phyloP scores from a whole-genome alignment of 1,140 invertebrate genomes.

The Stegodyphus mimosarum region DNA sequence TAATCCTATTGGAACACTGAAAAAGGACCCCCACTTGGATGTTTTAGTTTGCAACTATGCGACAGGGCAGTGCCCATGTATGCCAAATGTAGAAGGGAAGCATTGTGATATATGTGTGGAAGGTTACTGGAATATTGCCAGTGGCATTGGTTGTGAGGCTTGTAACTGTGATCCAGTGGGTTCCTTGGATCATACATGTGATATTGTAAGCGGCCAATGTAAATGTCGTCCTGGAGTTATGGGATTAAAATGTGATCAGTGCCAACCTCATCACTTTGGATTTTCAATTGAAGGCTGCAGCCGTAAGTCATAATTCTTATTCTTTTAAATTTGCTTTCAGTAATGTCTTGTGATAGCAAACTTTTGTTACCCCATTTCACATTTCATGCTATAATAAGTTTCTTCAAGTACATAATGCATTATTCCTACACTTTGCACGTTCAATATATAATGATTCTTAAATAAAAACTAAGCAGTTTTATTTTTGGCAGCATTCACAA shows the following conservation, averaged over 20 bases:
- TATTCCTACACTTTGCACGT: too few species aligned
- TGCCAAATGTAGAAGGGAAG: conserved; percentile 88
- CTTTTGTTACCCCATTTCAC: too few species aligned
- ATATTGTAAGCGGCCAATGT: conserved; percentile 85
- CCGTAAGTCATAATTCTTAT: conserved; percentile 25
- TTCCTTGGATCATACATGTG: conserved; percentile 84
- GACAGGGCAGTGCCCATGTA: conserved; percentile 88
- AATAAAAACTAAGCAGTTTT: too few species aligned
- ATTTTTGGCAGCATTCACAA: too few species aligned
- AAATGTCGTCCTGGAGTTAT: conserved; percentile 86
- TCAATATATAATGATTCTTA: too few species aligned
- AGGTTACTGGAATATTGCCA: conserved; percentile 86
- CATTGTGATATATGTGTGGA: conserved; percentile 93
- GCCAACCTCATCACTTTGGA: conserved; percentile 86
- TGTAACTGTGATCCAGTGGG: conserved; percentile 90
- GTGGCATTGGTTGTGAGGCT: conserved; percentile 76
- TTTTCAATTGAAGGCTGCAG: conserved; percentile 88
- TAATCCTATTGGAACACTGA: conserved; percentile 85
- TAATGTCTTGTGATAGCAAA: too few species aligned
- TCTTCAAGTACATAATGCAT: too few species aligned
- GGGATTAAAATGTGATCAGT: conserved; percentile 85
- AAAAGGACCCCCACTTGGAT: conserved; percentile 77
- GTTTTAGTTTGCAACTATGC: conserved; percentile 81
- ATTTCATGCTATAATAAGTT: too few species aligned
- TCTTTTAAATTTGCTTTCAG: too few species aligned